phyloP scores from a whole-genome alignment of 2,888 invertebrate species.

The Volucella inflata region DNA sequence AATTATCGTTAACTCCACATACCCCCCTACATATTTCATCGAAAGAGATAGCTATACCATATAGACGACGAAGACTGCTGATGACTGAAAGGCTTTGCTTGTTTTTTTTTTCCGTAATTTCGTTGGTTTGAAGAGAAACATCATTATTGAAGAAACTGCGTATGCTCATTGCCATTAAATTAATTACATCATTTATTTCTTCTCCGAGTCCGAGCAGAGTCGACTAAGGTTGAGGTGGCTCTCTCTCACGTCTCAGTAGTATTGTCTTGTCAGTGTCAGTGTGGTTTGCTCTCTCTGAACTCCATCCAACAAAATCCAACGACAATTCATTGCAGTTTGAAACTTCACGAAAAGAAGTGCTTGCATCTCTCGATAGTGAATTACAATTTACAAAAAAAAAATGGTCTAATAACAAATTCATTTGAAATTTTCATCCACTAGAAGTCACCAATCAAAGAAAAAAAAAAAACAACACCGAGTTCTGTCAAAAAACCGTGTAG shows the following conservation, averaged over 20 bases:
- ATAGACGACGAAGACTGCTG: constrained; percentile 34
- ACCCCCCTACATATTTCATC: constrained; percentile 8
- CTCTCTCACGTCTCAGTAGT: constrained; percentile 10
- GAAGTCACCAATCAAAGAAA: constrained; percentile 18
- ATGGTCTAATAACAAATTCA: neutral
- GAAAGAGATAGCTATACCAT: constrained; percentile 61
- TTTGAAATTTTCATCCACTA: constrained; percentile 13
- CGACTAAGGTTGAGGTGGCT: constrained; percentile 28
- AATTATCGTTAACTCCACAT: constrained; percentile 67
- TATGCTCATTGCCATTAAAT: constrained; percentile 77
- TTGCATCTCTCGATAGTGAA: constrained; percentile 47
- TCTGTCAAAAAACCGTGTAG: constrained; percentile 53
- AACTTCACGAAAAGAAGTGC: constrained; percentile 73
- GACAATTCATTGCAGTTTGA: constrained; percentile 73
- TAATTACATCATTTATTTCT: constrained; percentile 78
- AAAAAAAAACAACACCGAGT: constrained; percentile 26
- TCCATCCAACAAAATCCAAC: constrained; percentile 66
- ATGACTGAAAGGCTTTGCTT: constrained; percentile 50
- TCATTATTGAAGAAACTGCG: constrained; percentile 73
- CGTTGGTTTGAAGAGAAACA: constrained; percentile 70
- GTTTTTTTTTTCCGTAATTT: constrained; percentile 43
- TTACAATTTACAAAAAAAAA: constrained; percentile 17
- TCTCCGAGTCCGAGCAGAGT: constrained; percentile 65
- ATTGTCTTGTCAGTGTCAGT: neutral
- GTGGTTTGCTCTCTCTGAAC: constrained; percentile 52